A percentile compares a stretch with the other conserved stretches of the same genome.
Conservation (phyloP, 2,113 vertebrate genomes). For the Oncorhynchus kisutch region DNA sequence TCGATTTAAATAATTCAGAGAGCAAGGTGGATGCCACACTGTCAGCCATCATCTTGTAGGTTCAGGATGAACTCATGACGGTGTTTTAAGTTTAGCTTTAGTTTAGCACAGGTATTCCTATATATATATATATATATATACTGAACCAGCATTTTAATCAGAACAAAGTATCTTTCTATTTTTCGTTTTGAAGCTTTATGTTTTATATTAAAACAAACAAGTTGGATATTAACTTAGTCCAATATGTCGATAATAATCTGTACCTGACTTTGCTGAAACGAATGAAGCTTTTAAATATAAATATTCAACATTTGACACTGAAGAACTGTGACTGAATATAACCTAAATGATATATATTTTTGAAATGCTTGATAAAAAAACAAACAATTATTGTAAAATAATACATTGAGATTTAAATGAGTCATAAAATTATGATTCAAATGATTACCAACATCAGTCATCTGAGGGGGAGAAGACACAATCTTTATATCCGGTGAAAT, state of each 20-base stretch:
- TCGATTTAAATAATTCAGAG: constrained; percentile 77
- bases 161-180: too few relatives aligned
- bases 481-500: too few relatives aligned
- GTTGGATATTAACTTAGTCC: neutral
- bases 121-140: too few relatives aligned
- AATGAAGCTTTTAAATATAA: neutral
- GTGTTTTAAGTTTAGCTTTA: too few relatives aligned
- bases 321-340: neutral
- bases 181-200: neutral
- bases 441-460: too few relatives aligned
- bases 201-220: neutral
- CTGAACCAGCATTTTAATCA: too few relatives aligned
- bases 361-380: neutral
- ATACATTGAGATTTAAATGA: too few relatives aligned
- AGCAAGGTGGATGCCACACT: constrained; percentile 20
- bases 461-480: too few relatives aligned
- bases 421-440: too few relatives aligned
- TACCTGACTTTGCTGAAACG: neutral
- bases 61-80: neutral
- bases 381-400: too few relatives aligned
- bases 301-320: neutral
- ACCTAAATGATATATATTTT: neutral
- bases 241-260: neutral
- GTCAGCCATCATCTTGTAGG: neutral
- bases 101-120: too few relatives aligned